phyloP scores from a whole-genome alignment of 2,888 invertebrate genomes.

The Agriopis leucophaearia region DNA sequence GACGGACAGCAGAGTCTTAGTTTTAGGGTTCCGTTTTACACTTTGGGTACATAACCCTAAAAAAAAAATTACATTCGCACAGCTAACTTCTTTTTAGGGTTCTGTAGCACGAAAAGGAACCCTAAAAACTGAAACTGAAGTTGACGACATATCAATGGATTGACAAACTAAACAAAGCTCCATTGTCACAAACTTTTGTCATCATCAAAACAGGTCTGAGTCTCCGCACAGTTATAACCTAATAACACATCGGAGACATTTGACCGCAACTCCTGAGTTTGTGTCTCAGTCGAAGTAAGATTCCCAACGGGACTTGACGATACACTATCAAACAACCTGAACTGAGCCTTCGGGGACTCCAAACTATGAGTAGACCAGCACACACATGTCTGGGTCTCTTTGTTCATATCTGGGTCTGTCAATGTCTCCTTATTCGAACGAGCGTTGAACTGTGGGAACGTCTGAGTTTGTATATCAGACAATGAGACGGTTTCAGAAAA shows the following conservation, averaged over 20 bases:
- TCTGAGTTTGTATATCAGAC: constrained; percentile 79
- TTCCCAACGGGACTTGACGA: constrained; percentile 62
- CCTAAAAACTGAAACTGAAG: too few relatives aligned
- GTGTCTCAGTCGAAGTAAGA: constrained; percentile 72
- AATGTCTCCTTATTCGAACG: constrained; percentile 70
- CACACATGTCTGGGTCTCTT: constrained; percentile 77
- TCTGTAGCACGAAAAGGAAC: too few relatives aligned
- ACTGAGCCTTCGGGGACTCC: constrained; percentile 63
- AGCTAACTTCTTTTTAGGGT: too few relatives aligned
- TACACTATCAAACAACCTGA: constrained; percentile 63
- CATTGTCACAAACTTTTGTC: constrained; percentile 12
- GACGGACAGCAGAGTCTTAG: too few relatives aligned
- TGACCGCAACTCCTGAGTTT: constrained; percentile 60
- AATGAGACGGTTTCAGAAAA: constrained; percentile 71
- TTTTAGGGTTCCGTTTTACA: too few relatives aligned
- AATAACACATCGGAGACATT: constrained; percentile 62
- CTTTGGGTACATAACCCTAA: too few relatives aligned
- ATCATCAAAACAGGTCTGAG: constrained; percentile 72
- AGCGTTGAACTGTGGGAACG: constrained; percentile 73
- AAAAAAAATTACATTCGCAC: too few relatives aligned
- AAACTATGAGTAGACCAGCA: constrained; percentile 56
- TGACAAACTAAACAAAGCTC: constrained; percentile 2
- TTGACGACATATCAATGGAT: too few relatives aligned
- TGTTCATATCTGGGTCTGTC: constrained; percentile 70
- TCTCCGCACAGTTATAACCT: constrained; percentile 68